Conservation (phyloP, 2,888 invertebrate genomes). For the Microctonus hyperodae region DNA sequence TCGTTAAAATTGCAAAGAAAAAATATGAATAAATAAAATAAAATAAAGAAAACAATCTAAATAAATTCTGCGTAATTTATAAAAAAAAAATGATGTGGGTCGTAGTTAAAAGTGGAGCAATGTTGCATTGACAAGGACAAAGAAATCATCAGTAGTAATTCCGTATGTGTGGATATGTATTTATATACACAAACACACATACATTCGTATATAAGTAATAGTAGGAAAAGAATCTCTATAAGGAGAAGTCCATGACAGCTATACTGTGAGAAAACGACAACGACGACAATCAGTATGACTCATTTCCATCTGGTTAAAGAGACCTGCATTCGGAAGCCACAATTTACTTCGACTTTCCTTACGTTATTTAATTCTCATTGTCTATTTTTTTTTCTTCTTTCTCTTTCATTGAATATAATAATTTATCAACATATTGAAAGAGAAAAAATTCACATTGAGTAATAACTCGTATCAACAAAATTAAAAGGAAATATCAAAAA, state of each 20-base stretch:
- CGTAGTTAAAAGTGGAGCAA: conserved; percentile 22
- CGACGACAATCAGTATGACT: conserved; percentile 43
- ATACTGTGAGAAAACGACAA: conserved; percentile 41
- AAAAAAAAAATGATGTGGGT: conserved; percentile 19
- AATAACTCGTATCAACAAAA: background rate
- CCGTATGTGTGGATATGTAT: background rate
- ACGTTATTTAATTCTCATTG: background rate
- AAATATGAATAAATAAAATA: background rate
- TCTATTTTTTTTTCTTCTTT: conserved; percentile 2
- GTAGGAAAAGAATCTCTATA: conserved; percentile 38
- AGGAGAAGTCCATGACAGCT: conserved; percentile 44
- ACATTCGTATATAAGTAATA: too few species aligned
- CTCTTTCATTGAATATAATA: background rate
- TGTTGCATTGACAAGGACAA: conserved; percentile 29
- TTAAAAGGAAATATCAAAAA: conserved; percentile 30
- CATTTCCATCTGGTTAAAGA: conserved; percentile 41
- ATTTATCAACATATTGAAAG: background rate
- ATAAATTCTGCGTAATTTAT: conserved; percentile 14
- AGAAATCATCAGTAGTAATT: conserved; percentile 30
- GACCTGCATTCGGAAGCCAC: background rate
- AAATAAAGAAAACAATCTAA: background rate
- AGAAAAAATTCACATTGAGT: background rate
- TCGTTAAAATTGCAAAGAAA: background rate
- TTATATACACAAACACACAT: too few species aligned
- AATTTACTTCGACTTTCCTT: background rate